These are phyloP conservation scores for Eupithecia centaureata DNA, from an alignment of 2,888 invertebrate genomes.

Conservation along the genomic window DNA sequence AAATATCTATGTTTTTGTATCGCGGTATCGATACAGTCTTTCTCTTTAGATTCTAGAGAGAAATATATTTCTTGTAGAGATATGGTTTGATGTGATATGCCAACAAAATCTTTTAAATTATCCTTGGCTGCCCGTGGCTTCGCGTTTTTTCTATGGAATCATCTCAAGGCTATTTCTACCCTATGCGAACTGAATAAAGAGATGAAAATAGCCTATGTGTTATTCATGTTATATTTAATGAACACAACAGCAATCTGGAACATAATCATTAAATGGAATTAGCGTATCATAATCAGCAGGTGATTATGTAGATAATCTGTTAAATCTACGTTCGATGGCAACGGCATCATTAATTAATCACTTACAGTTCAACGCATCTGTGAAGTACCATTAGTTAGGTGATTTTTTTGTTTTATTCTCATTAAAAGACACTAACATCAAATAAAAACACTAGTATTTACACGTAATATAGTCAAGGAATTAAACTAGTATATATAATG, in stretches of 20 bases:
- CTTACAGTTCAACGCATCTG: conserved; percentile 4
- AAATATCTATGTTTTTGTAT: no score
- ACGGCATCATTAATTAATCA: conserved; percentile 23
- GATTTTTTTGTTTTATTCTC: not conserved
- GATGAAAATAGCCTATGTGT: no score
- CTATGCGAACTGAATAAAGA: no score
- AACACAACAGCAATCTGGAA: conserved; percentile 15
- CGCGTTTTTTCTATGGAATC: no score
- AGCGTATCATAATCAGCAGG: conserved; percentile 25
- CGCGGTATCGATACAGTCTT: no score
- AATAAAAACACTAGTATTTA: no score
- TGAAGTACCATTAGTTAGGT: not conserved
- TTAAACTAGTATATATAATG: no score
- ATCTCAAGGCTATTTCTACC: no score
- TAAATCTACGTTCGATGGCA: conserved; percentile 27
- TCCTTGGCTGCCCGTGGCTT: not conserved
- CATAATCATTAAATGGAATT: conserved; percentile 28
- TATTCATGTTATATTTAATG: no score
- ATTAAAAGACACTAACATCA: no score
- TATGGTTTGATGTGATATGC: not conserved
- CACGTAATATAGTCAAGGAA: no score
- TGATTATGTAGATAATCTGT: conserved; percentile 29
- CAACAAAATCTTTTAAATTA: not conserved
- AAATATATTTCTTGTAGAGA: not conserved
- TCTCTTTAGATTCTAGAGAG: no score